These are phyloP conservation scores for Pelobates fuscus DNA, from an alignment of 2,113 vertebrate genomes.

Conservation along the genomic window DNA sequence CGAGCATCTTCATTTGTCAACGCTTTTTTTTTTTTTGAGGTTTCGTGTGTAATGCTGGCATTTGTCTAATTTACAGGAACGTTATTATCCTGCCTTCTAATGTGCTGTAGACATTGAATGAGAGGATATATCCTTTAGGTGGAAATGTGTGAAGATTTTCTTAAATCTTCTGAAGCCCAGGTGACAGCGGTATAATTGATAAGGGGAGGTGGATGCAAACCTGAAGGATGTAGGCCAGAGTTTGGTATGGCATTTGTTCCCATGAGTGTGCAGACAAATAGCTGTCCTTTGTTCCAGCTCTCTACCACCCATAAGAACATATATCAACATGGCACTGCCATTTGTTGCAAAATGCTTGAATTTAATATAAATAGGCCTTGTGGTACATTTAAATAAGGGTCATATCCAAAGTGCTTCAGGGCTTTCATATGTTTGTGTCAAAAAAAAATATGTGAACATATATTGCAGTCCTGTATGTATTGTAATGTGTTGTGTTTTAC, in stretches of 20 bases:
- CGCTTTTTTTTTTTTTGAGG: conserved; percentile 52
- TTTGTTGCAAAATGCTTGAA: conserved; percentile 68
- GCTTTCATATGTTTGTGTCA: conserved; percentile 45
- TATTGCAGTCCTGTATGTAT: not conserved
- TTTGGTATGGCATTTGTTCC: conserved; percentile 63
- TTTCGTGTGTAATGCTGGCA: conserved; percentile 50
- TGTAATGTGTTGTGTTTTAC: not conserved
- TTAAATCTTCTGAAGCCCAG: conserved; percentile 52
- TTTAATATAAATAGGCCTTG: conserved; percentile 64
- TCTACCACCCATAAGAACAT: conserved; percentile 63
- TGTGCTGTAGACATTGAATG: conserved; percentile 33
- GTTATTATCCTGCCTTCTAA: conserved; percentile 33
- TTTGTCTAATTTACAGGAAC: conserved; percentile 49
- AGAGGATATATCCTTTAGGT: conserved; percentile 26
- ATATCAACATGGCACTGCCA: conserved; percentile 70
- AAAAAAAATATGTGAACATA: not conserved
- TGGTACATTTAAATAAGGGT: conserved; percentile 69
- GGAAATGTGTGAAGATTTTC: conserved; percentile 58
- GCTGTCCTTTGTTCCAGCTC: conserved; percentile 71
- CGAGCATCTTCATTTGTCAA: conserved; percentile 53
- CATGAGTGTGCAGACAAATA: conserved; percentile 68
- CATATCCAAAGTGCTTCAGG: conserved; percentile 66
- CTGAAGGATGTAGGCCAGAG: conserved; percentile 58
- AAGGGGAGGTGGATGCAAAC: conserved; percentile 55
- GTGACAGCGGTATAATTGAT: conserved; percentile 59